Base-by-base conservation (phyloP, 1,140 invertebrate genomes). In the Drosophila pruinosa region DNA sequence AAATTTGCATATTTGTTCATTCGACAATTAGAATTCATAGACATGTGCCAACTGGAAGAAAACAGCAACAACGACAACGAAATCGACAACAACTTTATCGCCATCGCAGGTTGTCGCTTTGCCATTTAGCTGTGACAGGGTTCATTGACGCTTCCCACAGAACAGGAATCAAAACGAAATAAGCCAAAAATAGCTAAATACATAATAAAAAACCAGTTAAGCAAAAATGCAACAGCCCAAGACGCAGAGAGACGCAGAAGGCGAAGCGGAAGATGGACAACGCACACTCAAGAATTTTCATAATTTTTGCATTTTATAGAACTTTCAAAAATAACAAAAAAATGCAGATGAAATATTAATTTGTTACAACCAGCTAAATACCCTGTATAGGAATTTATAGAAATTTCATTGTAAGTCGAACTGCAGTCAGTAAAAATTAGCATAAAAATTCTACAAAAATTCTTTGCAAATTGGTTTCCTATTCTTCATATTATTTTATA, bases 141-240 rank as follows among this genome's bases (percentile, higher is more conserved):
- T 86, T 85, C 80, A 80, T 85, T 85, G 80, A 85, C 80, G 80
- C 77, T 62, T 79, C 53, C 59, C 53, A 52, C 67, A 85, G 76
- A 85, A 85, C 80, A 80, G 82, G 80, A 85, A 85, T 85, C 81
- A 85, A 86, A 85, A 74, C 80, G 81, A 85, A 86, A 85, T 85
- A 82, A 59, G 72, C 80, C 80, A 85, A 85, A 85, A 85, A 85
- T 85, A 85, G 81, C 80, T 81, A 80, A 85, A 77, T 78, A 65
- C 71, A 67, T 69, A 48, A 48, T 48, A 48, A 76, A n/a, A 85
- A 85, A 85, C 80, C 80, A 85, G 80, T 85, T 85, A 73, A 64
- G 64, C 59, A 78, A 75, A 58, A 59, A 71, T 50, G 72, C 57
- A 70, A 48, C 36, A 76, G 45, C 65, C 56, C 63, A 14, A 75